Evolutionary conservation across 2,113 vertebrate genomes (phyloP).

Genomic region (Archilochus colubris): DNA sequence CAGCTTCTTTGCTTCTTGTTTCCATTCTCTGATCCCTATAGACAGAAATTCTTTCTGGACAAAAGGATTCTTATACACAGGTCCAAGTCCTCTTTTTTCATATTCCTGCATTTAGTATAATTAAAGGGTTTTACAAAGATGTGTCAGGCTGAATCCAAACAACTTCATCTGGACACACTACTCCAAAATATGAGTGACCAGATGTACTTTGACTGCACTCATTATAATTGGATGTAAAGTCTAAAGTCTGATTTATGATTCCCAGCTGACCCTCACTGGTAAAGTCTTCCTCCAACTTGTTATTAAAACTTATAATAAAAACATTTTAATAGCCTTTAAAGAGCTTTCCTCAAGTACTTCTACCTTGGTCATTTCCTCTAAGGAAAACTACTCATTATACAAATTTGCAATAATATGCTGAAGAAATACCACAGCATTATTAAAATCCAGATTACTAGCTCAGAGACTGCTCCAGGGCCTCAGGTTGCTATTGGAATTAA

Average conservation of each 20-base stretch:
- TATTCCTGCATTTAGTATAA: not conserved
- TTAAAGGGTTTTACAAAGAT: not conserved
- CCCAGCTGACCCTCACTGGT: not conserved
- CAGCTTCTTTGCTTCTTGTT: not conserved
- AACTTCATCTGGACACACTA: not conserved
- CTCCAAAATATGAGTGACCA: not conserved
- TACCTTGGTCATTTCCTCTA: slow-evolving; percentile 59
- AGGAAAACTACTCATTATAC: slow-evolving; percentile 72
- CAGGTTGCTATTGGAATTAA: slow-evolving; percentile 60
- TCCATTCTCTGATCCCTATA: not conserved
- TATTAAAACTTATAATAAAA: slow-evolving; percentile 53
- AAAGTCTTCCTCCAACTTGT: slow-evolving; percentile 18
- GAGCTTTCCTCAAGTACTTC: slow-evolving; percentile 37
- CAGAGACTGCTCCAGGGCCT: slow-evolving; percentile 42
- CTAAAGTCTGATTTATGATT: slow-evolving; percentile 2
- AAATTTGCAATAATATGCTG: slow-evolving; percentile 65
- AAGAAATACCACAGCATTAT: slow-evolving; percentile 65
- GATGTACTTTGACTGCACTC: not conserved
- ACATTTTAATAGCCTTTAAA: slow-evolving; percentile 58
- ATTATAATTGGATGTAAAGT: not conserved
- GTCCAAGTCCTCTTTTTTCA: not conserved
- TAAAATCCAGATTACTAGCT: slow-evolving; percentile 60
- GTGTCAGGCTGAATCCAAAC: not conserved
- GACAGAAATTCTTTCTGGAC: not conserved
- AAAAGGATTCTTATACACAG: not conserved